phyloP scores from a whole-genome alignment of 1,140 invertebrate species.

The Ostrea denselamellosa region DNA sequence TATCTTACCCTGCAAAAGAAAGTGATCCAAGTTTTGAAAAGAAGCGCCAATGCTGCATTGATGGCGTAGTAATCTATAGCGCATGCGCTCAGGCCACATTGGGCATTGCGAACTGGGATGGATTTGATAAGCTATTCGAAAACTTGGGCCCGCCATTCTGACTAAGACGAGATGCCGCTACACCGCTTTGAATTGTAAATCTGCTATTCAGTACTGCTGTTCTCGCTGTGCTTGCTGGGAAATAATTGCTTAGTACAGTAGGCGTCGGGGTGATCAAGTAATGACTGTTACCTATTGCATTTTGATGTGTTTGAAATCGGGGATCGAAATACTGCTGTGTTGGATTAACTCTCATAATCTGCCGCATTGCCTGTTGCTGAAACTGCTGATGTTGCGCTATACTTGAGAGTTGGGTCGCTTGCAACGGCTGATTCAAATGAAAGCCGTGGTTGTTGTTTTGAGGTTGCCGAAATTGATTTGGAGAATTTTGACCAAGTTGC shows the following conservation, averaged over 20 bases:
- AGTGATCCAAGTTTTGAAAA: constrained; percentile 5
- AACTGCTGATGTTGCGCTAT: background rate
- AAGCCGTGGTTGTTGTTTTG: background rate
- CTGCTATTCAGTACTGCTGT: constrained; percentile 4
- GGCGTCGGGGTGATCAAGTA: background rate
- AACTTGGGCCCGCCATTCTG: background rate
- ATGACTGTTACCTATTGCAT: background rate
- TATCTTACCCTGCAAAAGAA: background rate
- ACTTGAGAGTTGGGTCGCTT: background rate
- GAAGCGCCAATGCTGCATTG: background rate
- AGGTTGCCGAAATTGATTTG: background rate
- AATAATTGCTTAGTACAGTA: constrained; percentile 9
- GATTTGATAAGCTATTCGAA: constrained; percentile 9
- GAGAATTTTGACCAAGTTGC: background rate
- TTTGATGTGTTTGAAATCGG: constrained; percentile 15
- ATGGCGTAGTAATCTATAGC: background rate
- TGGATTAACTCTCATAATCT: constrained; percentile 9
- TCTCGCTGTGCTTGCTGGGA: background rate
- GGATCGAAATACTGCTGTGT: background rate
- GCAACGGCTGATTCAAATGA: background rate
- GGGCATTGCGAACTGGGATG: constrained; percentile 13
- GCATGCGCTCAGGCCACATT: constrained; percentile 21
- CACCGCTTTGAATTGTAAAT: constrained; percentile 7
- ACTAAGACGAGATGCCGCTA: background rate
- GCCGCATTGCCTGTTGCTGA: background rate